Percentiles rank a stretch among this genome's conserved stretches.
Evolutionary conservation across 2,888 invertebrate species (phyloP).

Genomic region (Chloroclysta siterata): DNA sequence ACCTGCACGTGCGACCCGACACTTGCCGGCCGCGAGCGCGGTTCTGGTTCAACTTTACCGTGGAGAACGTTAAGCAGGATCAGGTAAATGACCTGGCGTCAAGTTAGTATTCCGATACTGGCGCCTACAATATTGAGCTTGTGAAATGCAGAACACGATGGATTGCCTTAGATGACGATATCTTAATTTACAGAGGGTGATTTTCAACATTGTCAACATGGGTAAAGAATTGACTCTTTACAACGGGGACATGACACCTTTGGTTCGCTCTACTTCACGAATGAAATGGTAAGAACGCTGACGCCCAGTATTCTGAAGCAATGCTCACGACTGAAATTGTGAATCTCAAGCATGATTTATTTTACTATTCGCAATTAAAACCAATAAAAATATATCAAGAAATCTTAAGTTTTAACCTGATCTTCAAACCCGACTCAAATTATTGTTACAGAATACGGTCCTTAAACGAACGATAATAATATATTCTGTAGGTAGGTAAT

Average conservation of each 20-base stretch:
- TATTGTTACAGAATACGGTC: too few species aligned
- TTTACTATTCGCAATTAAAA: too few species aligned
- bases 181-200: constrained; percentile 89
- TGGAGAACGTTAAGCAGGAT: constrained; percentile 96
- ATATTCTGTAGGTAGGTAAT: too few species aligned
- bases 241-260: constrained; percentile 95
- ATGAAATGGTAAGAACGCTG: constrained; percentile 91
- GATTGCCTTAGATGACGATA: neutral
- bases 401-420: too few species aligned
- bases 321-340: too few species aligned
- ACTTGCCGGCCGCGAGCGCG: constrained; percentile 96
- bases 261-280: constrained; percentile 95
- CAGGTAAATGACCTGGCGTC: constrained; percentile 85
- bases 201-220: constrained; percentile 98
- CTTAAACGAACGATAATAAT: too few species aligned
- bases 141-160: neutral
- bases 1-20: constrained; percentile 97
- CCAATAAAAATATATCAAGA: too few species aligned
- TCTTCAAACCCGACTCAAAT: too few species aligned
- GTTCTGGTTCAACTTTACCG: constrained; percentile 99
- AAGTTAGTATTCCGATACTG: neutral
- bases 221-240: constrained; percentile 96
- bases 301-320: neutral
- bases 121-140: neutral
- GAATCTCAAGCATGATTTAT: too few species aligned